Percentiles rank a stretch among this genome's conserved stretches.
Evolutionary conservation across 2,888 invertebrate species (phyloP).

Genomic region (Hirtodrosophila confusa): DNA sequence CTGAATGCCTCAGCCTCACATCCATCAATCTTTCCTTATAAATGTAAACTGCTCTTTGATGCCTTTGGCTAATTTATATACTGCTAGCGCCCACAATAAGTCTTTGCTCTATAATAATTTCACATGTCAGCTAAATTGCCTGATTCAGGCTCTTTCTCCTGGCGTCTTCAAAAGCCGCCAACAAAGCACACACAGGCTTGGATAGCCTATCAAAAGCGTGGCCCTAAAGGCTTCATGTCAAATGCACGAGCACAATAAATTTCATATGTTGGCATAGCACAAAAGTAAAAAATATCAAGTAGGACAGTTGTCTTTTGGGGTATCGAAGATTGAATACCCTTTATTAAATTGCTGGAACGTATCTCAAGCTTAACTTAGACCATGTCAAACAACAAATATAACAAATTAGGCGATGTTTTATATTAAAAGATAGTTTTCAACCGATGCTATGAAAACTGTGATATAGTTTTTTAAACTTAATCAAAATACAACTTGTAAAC

Average conservation of each 20-base stretch:
- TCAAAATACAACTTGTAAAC: too few species aligned
- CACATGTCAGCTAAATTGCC: conserved; percentile 46
- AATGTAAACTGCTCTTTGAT: conserved; percentile 26
- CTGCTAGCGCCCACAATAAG: conserved; percentile 33
- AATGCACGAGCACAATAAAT: conserved; percentile 71
- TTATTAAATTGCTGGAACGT: too few species aligned
- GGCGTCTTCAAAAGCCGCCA: conserved; percentile 28
- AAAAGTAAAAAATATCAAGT: conserved; percentile 21
- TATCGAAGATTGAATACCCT: conserved; percentile 3
- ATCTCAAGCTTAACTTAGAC: too few species aligned
- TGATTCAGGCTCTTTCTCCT: conserved; percentile 21
- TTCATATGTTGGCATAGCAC: conserved; percentile 47
- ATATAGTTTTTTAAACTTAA: too few species aligned
- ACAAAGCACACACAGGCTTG: conserved; percentile 19
- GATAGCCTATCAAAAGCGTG: conserved; percentile 54
- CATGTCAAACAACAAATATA: too few species aligned
- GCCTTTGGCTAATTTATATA: conserved; percentile 44
- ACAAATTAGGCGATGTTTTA: too few species aligned
- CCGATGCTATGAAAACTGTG: too few species aligned
- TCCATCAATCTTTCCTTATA: conserved; percentile 34
- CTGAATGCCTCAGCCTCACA: conserved; percentile 7
- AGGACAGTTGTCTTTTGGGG: not conserved
- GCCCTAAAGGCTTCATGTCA: conserved; percentile 71
- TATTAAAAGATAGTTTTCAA: too few species aligned
- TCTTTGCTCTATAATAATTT: conserved; percentile 43